Base-by-base conservation (phyloP, 2,113 vertebrate genomes). In the Nibea albiflora region DNA sequence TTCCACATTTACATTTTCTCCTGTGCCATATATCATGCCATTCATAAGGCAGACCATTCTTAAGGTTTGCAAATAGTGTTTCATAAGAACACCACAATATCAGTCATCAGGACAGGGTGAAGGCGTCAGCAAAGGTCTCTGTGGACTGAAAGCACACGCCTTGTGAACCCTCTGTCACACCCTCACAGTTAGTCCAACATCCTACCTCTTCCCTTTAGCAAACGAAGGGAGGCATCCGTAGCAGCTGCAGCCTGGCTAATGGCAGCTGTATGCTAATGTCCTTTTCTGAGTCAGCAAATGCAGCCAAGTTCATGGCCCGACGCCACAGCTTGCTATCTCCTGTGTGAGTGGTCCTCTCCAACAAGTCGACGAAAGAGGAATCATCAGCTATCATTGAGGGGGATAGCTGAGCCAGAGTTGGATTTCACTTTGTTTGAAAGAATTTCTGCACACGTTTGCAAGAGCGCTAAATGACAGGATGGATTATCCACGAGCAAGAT, bases 211-310 rank as follows among this genome's bases (percentile, higher is more conserved):
- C 72, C 42, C 63, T 74, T 85, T 70, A 79, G 80, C 77, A 79
- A 88, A 79, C 44, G 20, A 63, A 75, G 56, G 66, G 66, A 88
- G 79, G 78, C 79, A 73, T 83, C 75, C 73, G 56, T 20, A 81
- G 86, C 92, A 90, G 84, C 86, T 91, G 90, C 89, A 80, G 80
- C 70, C 81, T 73, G 64, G 81, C 88, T 89, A 89, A 86, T 87
- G 86, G 91, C 93, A 94, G 92, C 90, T 93, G 91, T 94, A 93
- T 94, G 93, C 81, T 94, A 93, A 95, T 94, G 80, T 77, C 42
- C 35, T 71, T 28, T n/a, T 78, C 89, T 94, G 94, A 94, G 90
- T 94, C 94, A 94, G 94, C 93, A 93, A 85, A 82, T 24, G 63
- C 73, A 81, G 81, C 85, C 80, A 78, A 88, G 87, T 78, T 80